Base-by-base conservation (phyloP, 2,113 vertebrate genomes). In the Thalassarche chlororhynchos region DNA sequence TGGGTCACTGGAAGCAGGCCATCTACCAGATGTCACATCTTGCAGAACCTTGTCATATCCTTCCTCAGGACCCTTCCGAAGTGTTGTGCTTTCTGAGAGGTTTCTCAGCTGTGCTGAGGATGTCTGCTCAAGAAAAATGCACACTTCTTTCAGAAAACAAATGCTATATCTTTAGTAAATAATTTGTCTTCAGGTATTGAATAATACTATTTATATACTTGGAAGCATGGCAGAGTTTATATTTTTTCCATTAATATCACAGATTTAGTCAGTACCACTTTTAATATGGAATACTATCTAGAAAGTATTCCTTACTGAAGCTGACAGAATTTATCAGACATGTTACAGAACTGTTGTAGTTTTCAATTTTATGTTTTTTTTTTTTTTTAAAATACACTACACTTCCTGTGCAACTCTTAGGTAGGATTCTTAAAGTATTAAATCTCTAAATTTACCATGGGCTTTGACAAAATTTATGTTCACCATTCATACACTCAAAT, bases 41-140 rank as follows among this genome's bases (percentile, higher is more conserved):
- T 94, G 84, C 66, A 96, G 70, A 85, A 70, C n/a, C 26, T 70
- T 84, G 89, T 93, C 86, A 92, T n/a, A 89, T 94, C 87, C 93
- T 91, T 97, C 91, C 96, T 94, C 74, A 52, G 52, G 42, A 89
- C 69, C 80, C 61, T 83, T 89, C 68, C 12, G 4, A 46, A 76
- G 19, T 10, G 5, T 4, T 79, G 55, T 78, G 69, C 40, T 82
- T 92, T 89, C 88, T 0, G 1, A 91, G 44, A 40, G 54, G 69
- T 34, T 82, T 42, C 62, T 79, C 77, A 51, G 91, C 74, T 34
- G 49, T 3, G 31, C 5, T 10, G 77, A 96, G 74, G 91, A 91
- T 83, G 58, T 93, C 89, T 96, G 93, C 38, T 62, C 14, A 49
- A 93, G 58, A 92, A 79, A 64, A 86, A 76, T 28, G 89, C 44